Evolutionary conservation across 2,888 invertebrate species (phyloP).

Genomic region (Dryomyza anilis): DNA sequence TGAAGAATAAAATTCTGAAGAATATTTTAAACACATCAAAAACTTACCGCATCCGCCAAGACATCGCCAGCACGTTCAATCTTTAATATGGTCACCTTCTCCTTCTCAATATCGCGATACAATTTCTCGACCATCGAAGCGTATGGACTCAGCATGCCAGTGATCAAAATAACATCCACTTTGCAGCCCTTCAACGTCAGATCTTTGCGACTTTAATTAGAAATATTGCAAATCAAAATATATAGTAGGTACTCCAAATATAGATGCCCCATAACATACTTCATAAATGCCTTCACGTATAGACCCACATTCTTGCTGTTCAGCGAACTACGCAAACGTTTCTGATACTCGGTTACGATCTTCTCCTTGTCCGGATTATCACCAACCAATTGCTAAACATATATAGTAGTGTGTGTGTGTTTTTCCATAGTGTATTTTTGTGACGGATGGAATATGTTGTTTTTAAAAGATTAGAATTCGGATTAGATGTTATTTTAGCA

Average conservation of each 20-base stretch:
- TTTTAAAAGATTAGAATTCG: neutral
- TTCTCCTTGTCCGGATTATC: conserved; percentile 73
- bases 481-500: too few species aligned
- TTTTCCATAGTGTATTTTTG: neutral
- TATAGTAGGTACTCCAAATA: too few species aligned
- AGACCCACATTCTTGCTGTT: conserved; percentile 82
- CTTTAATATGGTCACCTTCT: conserved; percentile 81
- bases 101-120: conserved; percentile 78
- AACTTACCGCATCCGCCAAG: conserved; percentile 78
- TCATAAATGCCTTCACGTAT: conserved; percentile 82
- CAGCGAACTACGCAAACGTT: conserved; percentile 74
- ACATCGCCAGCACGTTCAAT: conserved; percentile 88
- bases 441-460: neutral
- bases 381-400: conserved; percentile 65
- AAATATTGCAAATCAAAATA: neutral
- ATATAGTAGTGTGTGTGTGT: neutral
- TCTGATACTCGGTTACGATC: conserved; percentile 77
- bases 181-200: conserved; percentile 73
- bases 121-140: conserved; percentile 79
- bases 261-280: conserved; percentile 73
- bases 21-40: too few species aligned
- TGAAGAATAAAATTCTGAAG: too few species aligned
- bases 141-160: conserved; percentile 79
- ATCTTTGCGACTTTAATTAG: conserved; percentile 69
- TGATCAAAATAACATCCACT: conserved; percentile 80